A percentile compares a stretch with the other conserved stretches of the same genome.
phyloP scores from a whole-genome alignment of 2,888 invertebrate genomes.

The Belgica antarctica region DNA sequence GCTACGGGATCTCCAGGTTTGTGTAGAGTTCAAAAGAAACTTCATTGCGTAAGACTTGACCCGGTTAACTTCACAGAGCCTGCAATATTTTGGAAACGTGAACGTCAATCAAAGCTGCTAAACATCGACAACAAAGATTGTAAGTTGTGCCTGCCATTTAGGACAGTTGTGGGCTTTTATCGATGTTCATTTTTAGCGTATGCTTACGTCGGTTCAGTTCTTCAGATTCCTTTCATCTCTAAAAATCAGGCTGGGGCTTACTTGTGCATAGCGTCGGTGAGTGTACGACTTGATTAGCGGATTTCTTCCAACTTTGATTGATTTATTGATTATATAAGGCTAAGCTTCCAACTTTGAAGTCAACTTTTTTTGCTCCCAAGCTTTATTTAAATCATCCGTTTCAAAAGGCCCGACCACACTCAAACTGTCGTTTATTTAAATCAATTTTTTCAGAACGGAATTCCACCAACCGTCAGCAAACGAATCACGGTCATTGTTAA shows the following conservation, averaged over 20 bases:
- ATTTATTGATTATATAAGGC: too few relatives aligned
- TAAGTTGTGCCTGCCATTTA: constrained; percentile 4
- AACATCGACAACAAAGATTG: constrained; percentile 46
- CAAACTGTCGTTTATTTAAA: too few relatives aligned
- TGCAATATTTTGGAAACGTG: constrained; percentile 81
- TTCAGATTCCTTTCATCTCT: constrained; percentile 31
- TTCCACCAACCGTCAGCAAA: constrained; percentile 55
- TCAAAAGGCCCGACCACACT: too few relatives aligned
- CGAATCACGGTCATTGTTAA: constrained; percentile 52
- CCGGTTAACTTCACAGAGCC: constrained; percentile 58
- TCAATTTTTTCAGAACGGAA: constrained; percentile 50
- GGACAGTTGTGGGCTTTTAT: not conserved
- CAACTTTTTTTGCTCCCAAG: too few relatives aligned
- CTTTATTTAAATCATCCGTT: too few relatives aligned
- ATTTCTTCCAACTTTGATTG: not conserved
- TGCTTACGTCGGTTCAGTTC: constrained; percentile 49
- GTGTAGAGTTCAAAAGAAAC: not conserved
- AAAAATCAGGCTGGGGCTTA: constrained; percentile 46
- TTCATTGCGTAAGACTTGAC: not conserved
- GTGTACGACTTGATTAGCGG: too few relatives aligned
- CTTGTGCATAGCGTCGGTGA: constrained; percentile 43
- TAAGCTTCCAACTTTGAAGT: too few relatives aligned
- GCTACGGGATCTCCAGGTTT: constrained; percentile 77
- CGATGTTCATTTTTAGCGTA: constrained; percentile 47
- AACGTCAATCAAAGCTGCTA: constrained; percentile 65